Percentiles rank a stretch among this genome's conserved stretches.
phyloP scores from a whole-genome alignment of 2,113 vertebrate genomes.

The Chamaea fasciata region DNA sequence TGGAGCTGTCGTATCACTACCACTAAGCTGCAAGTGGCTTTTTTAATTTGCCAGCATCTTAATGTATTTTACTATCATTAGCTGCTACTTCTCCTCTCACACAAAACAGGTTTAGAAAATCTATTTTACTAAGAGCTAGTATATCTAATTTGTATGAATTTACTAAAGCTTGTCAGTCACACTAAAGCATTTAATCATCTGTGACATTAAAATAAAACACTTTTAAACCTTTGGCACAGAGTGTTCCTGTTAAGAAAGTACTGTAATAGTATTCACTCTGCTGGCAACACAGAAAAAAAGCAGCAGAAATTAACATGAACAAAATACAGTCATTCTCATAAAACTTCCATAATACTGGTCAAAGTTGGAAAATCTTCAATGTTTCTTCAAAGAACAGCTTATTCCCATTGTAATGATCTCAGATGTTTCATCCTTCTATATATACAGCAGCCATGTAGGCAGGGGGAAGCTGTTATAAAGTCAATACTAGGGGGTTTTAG shows the following conservation, averaged over 20 bases:
- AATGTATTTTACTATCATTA: conserved; percentile 65
- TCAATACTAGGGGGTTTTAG: not conserved
- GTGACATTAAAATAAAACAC: conserved; percentile 68
- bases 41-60: conserved; percentile 48
- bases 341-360: not conserved
- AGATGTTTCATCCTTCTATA: not conserved
- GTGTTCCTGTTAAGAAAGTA: conserved; percentile 34
- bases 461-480: not conserved
- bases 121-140: conserved; percentile 60
- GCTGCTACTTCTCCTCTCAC: conserved; percentile 50
- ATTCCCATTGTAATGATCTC: not conserved
- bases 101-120: conserved; percentile 65
- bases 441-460: not conserved
- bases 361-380: not conserved
- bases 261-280: conserved; percentile 22
- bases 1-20: not conserved
- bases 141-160: conserved; percentile 59
- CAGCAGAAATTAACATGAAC: not conserved
- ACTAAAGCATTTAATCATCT: conserved; percentile 65
- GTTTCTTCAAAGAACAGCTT: not conserved
- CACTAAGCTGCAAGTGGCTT: conserved; percentile 6
- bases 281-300: not conserved
- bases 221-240: conserved; percentile 61
- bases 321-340: not conserved
- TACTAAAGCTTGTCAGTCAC: conserved; percentile 65